These are phyloP conservation scores for Macquaria australasica DNA, from an alignment of 2,113 vertebrate species.

Conservation along the genomic window DNA sequence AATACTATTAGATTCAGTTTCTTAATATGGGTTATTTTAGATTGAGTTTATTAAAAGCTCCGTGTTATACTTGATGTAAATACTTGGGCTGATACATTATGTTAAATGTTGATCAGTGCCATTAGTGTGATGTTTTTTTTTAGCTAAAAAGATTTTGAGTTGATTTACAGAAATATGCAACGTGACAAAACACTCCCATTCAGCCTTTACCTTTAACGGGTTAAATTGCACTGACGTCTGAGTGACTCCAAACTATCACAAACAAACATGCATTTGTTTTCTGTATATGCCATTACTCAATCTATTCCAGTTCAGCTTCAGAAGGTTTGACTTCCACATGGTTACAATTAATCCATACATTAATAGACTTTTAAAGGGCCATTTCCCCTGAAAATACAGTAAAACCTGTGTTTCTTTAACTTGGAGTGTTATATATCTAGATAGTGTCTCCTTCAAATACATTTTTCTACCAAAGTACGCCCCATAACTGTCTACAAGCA, in stretches of 20 bases:
- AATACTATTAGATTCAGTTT: constrained; percentile 54
- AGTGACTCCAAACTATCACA: constrained; percentile 45
- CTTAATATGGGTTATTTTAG: constrained; percentile 34
- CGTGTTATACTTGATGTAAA: constrained; percentile 25
- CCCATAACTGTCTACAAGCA: neutral
- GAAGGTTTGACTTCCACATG: neutral
- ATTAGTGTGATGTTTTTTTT: neutral
- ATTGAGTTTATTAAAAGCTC: constrained; percentile 14
- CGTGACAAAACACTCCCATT: constrained; percentile 4
- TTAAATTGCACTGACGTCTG: constrained; percentile 47
- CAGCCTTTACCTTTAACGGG: constrained; percentile 6
- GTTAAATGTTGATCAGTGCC: neutral
- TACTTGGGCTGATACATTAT: neutral
- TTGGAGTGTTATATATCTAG: neutral
- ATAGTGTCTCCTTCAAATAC: neutral
- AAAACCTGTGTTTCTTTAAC: neutral
- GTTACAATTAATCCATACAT: neutral
- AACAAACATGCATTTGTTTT: neutral
- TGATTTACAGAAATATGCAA: constrained; percentile 30
- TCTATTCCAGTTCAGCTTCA: neutral
- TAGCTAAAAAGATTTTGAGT: constrained; percentile 20
- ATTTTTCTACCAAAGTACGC: neutral
- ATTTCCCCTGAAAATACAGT: neutral
- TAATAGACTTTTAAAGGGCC: neutral
- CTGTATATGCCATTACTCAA: neutral